These are phyloP conservation scores for Gallinago solitaria DNA, from an alignment of 2,797 vertebrate species.

Conservation along the genomic window DNA sequence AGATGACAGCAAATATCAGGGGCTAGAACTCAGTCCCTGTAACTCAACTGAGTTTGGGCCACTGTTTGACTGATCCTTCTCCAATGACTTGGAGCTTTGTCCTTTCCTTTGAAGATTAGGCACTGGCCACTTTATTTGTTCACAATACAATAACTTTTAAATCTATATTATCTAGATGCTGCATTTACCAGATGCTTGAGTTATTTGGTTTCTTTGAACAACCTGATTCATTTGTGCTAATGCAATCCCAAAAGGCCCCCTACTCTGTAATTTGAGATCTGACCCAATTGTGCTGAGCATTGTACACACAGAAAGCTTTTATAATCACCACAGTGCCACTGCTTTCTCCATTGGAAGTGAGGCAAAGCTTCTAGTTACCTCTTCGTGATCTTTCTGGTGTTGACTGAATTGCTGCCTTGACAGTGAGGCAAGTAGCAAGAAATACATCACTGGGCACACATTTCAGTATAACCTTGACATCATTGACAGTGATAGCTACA, in stretches of 20 bases:
- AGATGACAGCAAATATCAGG: not conserved
- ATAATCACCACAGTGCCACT: not conserved
- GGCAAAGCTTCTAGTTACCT: conserved; percentile 17
- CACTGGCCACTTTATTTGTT: not conserved
- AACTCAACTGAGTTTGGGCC: not conserved
- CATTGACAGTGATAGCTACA: conserved; percentile 47
- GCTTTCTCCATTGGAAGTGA: not conserved
- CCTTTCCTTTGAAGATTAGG: not conserved
- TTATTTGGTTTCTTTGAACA: not conserved
- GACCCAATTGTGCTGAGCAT: not conserved
- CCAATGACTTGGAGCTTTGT: not conserved
- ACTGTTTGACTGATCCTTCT: not conserved
- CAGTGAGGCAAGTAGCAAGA: conserved; percentile 64
- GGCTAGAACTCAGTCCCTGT: not conserved
- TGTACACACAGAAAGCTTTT: not conserved
- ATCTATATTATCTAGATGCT: not conserved
- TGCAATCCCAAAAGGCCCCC: not conserved
- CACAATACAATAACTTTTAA: not conserved
- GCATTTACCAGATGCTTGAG: not conserved
- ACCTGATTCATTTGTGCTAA: not conserved
- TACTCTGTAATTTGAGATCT: not conserved
- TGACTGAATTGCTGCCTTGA: conserved; percentile 31
- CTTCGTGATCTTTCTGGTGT: not conserved
- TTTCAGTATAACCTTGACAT: conserved; percentile 65
- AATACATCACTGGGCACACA: conserved; percentile 40